A percentile compares a stretch with the other conserved stretches of the same genome.
These are phyloP conservation scores for Myoxocephalus aenaeus DNA, from an alignment of 2,797 vertebrate genomes.

Conservation along the genomic window DNA sequence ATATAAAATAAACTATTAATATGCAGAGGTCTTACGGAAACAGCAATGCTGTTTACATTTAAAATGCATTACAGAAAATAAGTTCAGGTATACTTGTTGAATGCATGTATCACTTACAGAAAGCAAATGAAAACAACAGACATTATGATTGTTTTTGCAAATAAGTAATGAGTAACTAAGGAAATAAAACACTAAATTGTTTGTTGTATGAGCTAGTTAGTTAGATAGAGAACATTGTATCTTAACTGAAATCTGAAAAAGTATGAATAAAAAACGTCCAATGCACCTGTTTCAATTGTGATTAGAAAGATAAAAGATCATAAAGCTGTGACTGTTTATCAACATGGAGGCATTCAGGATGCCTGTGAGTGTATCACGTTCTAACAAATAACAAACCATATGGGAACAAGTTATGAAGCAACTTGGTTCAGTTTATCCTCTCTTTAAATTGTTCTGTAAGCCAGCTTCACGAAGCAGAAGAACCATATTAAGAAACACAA, in stretches of 20 bases:
- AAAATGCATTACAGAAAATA: neutral
- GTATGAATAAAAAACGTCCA: neutral
- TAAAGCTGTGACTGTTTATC: slow-evolving; percentile 1
- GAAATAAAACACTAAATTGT: neutral
- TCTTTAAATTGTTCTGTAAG: neutral
- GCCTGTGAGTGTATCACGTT: neutral
- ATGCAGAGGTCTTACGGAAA: neutral
- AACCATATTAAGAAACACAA: neutral
- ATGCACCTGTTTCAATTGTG: slow-evolving; percentile 35
- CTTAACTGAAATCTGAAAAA: neutral
- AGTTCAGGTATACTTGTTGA: neutral
- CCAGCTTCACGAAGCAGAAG: neutral
- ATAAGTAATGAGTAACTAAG: neutral
- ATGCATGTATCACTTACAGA: neutral
- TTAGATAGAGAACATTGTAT: neutral
- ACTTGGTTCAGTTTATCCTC: slow-evolving; percentile 12
- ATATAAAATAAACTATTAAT: neutral
- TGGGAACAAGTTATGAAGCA: slow-evolving; percentile 13
- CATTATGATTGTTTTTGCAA: neutral
- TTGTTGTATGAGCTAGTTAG: neutral
- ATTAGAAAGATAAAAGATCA: neutral
- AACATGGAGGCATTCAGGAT: slow-evolving; percentile 4
- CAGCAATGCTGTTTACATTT: neutral
- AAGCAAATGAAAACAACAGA: neutral
- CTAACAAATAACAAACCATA: slow-evolving; percentile 3